Evolutionary conservation across 1,140 invertebrate genomes (phyloP), one percentile per base, ranked within the genome.

Genomic region (Zelostemma sp.): DNA sequence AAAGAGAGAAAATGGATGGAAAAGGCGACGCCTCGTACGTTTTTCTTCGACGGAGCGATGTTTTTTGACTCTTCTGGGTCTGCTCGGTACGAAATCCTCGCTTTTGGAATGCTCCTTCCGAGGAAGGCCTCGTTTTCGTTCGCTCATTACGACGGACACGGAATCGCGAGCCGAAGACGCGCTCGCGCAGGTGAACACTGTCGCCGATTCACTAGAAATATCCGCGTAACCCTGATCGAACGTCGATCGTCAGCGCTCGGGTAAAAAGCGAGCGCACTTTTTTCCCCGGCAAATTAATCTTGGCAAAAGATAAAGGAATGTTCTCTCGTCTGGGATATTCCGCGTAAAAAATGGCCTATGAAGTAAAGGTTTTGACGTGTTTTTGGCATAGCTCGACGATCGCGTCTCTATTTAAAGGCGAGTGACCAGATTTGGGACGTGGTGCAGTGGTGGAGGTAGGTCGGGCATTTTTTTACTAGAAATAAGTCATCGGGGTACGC

Each of bases 131-230:
- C 61, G 73, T 51, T 71, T 77, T 47, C 54, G 75, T 15, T 80
- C 80, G 63, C 71, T 75, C 82, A 82, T 84, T 38, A 47, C 40
- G 54, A 40, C 2, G 11, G 40, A 47, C 6, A 46, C 8, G 12
- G 6, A 14, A n/a, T 41, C 12, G n/a, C 31, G 35, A 1, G 11
- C 28, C 11, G 16, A 9, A n/a, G 19, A 65, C 50, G 46, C 46
- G 49, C 51, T 51, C 14, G 3, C 40, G 47, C 48, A 63, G 33
- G 61, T 61, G 45, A 62, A 40, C n/a, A 74, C 68, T 61, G 62
- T 58, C 43, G 45, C 48, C 51, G 59, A 21, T 50, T 63, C 17
- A 60, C 61, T 69, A 49, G 60, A 69, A 69, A 64, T 69, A 69
- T 63, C 43, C 35, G 40, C 60, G 57, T 48, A 61, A 65, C 57